phyloP scores from a whole-genome alignment of 1,140 invertebrate genomes.

The Drosophila navojoa region DNA sequence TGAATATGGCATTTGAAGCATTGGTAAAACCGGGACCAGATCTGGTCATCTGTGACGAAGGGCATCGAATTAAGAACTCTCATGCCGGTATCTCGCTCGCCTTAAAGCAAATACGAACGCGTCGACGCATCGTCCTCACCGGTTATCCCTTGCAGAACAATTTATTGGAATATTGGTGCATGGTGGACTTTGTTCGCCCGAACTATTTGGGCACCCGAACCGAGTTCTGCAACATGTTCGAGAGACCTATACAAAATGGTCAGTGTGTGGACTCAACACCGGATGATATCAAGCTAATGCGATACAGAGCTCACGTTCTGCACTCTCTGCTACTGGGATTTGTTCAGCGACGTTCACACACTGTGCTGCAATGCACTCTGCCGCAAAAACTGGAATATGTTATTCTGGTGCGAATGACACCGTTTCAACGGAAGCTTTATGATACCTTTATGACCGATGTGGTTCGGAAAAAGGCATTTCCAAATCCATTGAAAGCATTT shows the following conservation, averaged over 20 bases:
- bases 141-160: conserved; percentile 99
- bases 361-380: conserved; percentile 92
- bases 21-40: conserved; percentile 97
- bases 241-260: conserved; percentile 96
- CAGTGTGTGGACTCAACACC: conserved; percentile 97
- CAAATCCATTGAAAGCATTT: conserved; percentile 98
- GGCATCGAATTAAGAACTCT: conserved; percentile 98
- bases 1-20: conserved; percentile 93
- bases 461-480: conserved; percentile 92
- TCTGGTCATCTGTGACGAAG: conserved; percentile 97
- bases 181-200: conserved; percentile 98
- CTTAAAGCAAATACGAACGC: conserved; percentile 95
- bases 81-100: conserved; percentile 96
- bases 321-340: conserved; percentile 96
- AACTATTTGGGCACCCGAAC: conserved; percentile 96
- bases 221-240: conserved; percentile 98
- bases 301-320: conserved; percentile 94
- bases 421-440: conserved; percentile 94
- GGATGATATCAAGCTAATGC: conserved; percentile 94
- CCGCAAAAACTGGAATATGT: conserved; percentile 97
- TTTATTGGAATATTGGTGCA: conserved; percentile 97
- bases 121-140: conserved; percentile 94
- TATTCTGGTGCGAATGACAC: conserved; percentile 93
- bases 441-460: conserved; percentile 96
- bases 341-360: conserved; percentile 95